Base-by-base conservation (phyloP, 2,113 vertebrate genomes). In the Gavia stellata region DNA sequence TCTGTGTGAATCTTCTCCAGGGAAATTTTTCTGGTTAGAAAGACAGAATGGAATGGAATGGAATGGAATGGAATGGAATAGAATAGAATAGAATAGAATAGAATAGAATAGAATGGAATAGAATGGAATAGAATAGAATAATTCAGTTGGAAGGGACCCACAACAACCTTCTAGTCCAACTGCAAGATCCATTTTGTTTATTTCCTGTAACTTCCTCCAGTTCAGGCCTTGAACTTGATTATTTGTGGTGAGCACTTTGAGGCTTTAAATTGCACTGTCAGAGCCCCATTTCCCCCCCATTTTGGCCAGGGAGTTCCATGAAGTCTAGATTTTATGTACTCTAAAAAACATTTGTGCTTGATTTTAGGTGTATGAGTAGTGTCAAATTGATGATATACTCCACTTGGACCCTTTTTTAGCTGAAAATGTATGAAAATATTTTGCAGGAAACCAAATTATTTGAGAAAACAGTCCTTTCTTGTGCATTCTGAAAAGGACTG, bases 41-140 rank as follows among this genome's bases (percentile, higher is more conserved):
- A 31, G 19, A 17, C 26, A 3, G 36, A 56, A 55, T 7, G 3
- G 74, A 34, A 17, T 13, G 4, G n/a, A 40, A 31, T 9, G 0
- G 38, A 24, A 34, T 23, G 0, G 55, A 21, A 77, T 7, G 0
- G 63, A 6, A 49, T 20, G 1, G 36, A 6, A 14, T 4, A 4
- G 53, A 28, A 9, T 14, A 3, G 36, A 34, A 18, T 8, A 4
- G 77, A 49, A 10, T 7, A 2, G 50, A 36, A 11, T 4, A 5
- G 19, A 81, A 50, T 12, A 5, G 47, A 52, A 15, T 2, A 1
- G 36, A 53, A 31, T 10, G 2, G 44, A 55, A 38, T 9, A 9
- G 44, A 36, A 23, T 23, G 29, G 49, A 55, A 18, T 23, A 62
- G 62, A 84, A 44, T 3, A 49, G 25, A 58, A 45, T 24, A 61